These are phyloP conservation scores for Sapayoa aenigma DNA, from an alignment of 2,113 vertebrate species.

Conservation along the genomic window DNA sequence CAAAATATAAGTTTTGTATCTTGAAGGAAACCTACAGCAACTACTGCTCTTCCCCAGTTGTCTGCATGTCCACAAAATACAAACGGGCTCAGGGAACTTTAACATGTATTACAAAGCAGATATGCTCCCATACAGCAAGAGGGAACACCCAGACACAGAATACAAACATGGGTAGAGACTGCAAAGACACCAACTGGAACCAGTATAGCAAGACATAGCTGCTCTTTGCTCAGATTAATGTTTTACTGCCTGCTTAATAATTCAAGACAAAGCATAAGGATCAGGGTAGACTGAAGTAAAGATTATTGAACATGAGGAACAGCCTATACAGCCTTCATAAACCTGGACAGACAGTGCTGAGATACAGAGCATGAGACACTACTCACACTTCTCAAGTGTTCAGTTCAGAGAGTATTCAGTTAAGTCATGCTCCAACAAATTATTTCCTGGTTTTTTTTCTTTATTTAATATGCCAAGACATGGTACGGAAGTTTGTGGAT, in stretches of 20 bases:
- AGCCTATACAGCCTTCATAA: neutral
- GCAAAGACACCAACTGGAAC: neutral
- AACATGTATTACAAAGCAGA: neutral
- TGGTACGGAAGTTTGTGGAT: neutral
- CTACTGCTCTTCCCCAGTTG: neutral
- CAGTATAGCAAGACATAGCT: neutral
- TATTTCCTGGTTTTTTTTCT: neutral
- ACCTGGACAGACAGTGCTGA: accelerated
- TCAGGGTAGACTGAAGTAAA: neutral
- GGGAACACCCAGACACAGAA: neutral
- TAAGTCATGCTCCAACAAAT: neutral
- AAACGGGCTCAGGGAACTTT: neutral
- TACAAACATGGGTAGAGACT: neutral
- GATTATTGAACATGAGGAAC: neutral
- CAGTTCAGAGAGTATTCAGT: neutral
- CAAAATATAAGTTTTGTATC: neutral
- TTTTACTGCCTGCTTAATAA: neutral
- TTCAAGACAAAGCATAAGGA: neutral
- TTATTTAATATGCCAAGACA: neutral
- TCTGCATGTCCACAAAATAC: neutral
- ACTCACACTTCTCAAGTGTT: accelerated
- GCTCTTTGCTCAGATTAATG: neutral
- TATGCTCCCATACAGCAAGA: neutral
- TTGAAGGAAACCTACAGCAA: neutral
- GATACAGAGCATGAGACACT: neutral